Conservation (phyloP, 2,888 invertebrate genomes). For the Dryadula phaetusa region DNA sequence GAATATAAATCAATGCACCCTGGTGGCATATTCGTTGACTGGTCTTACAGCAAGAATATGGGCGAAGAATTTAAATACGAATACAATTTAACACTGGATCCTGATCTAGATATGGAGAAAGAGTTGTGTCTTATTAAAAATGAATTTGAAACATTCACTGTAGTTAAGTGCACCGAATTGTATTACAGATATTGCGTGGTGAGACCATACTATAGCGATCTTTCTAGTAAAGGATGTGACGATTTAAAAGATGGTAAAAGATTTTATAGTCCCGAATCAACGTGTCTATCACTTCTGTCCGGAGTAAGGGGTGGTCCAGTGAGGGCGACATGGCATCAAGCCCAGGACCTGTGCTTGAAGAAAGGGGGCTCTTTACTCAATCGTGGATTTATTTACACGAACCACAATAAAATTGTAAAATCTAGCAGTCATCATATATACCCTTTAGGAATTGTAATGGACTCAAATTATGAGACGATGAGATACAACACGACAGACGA, state of each 20-base stretch:
- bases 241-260: conserved; percentile 53
- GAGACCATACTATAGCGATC: conserved; percentile 58
- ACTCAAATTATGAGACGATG: conserved; percentile 51
- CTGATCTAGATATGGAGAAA: conserved; percentile 55
- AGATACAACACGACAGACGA: conserved; percentile 57
- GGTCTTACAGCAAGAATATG: conserved; percentile 63
- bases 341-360: conserved; percentile 62
- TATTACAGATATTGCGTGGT: conserved; percentile 74
- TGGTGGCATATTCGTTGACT: conserved; percentile 74
- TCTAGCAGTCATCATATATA: conserved; percentile 52
- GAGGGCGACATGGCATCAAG: conserved; percentile 72
- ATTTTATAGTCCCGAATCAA: conserved; percentile 66
- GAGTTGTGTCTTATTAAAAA: conserved; percentile 68
- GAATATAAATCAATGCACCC: conserved; percentile 72
- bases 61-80: conserved; percentile 58
- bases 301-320: conserved; percentile 62
- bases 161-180: conserved; percentile 64
- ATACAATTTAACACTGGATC: conserved; percentile 58
- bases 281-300: conserved; percentile 61
- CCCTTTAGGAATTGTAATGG: conserved; percentile 65
- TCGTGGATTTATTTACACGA: conserved; percentile 74
- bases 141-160: conserved; percentile 61
- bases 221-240: conserved; percentile 59
- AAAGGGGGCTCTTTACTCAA: conserved; percentile 64
- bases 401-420: conserved; percentile 56